A percentile compares a stretch with the other conserved stretches of the same genome.
These are phyloP conservation scores for Vulpes ferrilata DNA, from an alignment of 2,113 vertebrate species.

Conservation along the genomic window DNA sequence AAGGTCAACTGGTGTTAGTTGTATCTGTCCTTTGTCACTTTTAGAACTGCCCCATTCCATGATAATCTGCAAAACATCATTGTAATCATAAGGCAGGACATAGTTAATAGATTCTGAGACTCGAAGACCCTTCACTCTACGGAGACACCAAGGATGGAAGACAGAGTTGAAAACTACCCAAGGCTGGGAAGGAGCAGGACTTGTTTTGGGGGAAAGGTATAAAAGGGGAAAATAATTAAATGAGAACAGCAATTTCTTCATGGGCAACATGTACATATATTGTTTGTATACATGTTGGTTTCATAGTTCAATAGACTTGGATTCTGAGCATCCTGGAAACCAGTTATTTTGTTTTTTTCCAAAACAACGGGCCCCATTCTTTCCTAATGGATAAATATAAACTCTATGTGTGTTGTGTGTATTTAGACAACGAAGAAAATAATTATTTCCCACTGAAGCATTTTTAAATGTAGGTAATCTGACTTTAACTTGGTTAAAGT, in stretches of 20 bases:
- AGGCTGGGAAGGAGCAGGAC: background rate
- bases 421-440: background rate
- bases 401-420: background rate
- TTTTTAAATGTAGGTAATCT: slow-evolving; percentile 38
- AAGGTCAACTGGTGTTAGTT: background rate
- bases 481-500: background rate
- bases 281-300: background rate
- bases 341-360: slow-evolving; percentile 20
- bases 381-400: background rate
- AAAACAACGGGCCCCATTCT: background rate
- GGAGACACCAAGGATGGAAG: background rate
- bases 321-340: background rate
- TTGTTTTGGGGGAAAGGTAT: background rate
- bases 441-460: background rate
- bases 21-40: background rate
- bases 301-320: background rate
- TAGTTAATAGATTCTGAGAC: background rate
- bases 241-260: background rate
- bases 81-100: background rate
- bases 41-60: background rate
- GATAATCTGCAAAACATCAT: background rate
- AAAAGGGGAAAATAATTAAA: background rate
- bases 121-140: background rate
- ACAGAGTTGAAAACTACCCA: background rate
- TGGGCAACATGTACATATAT: background rate